Evolutionary conservation across 1,140 invertebrate genomes (phyloP), one percentile per base, ranked within the genome.

Genomic region (Plutomurus gul): DNA sequence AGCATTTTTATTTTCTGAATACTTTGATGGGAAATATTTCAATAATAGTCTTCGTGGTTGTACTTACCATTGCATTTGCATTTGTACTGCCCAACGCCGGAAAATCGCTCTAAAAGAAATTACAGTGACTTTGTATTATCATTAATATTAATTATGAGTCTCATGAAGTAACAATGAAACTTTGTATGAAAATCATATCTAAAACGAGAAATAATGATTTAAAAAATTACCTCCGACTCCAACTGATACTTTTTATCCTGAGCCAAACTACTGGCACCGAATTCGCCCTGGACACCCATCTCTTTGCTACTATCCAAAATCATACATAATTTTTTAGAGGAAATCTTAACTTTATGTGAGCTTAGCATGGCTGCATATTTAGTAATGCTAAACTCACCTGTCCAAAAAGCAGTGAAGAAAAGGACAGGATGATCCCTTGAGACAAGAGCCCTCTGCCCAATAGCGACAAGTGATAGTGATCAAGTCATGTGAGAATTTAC

Each of bases 31-130:
- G 47, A 25, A 76, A 20, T 60, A n/a, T 22, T 56, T 8, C 16
- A 30, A n/a, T 72, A 10, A 6, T 47, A 8, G 25, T 33, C 27
- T 37, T 33, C 5, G 47, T 16, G 4, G 39, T 20, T 27, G 7
- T 30, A 8, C 33, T 40, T 51, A 76, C 72, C 56, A 56, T 75
- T 71, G 43, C 39, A 40, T 60, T 47, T 51, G 46, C 79, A 37
- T 79, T 79, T 79, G 81, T 75, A 77, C 77, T 78, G 47, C 49
- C 74, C 18, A 82, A 47, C 47, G 81, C 75, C 30, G 81, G 81
- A 82, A 82, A 82, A 77, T 82, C 81, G 47, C 70, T 80, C 43
- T n/a, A n/a, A n/a, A n/a, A n/a, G n/a, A n/a, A n/a, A n/a, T n/a
- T n/a, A n/a, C n/a, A n/a, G n/a, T n/a, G n/a, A n/a, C n/a, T n/a